Evolutionary conservation across 35 echinoderm and acorn worm genomes (phyloP).

Genomic region (Acanthaster planci): DNA sequence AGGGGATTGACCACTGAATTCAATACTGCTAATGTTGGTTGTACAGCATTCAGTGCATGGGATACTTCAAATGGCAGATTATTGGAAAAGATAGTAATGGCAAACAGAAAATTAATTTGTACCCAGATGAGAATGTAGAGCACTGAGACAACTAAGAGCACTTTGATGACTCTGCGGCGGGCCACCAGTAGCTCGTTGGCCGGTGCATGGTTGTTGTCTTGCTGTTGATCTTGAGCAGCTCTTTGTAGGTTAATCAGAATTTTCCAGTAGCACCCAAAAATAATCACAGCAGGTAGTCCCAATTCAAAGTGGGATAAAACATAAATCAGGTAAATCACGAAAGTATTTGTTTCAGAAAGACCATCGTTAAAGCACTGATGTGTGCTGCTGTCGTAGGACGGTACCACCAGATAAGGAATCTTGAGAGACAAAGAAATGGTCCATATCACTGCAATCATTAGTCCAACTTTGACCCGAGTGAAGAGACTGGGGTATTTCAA

Average conservation of each 20-base stretch:
- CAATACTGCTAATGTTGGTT: not conserved
- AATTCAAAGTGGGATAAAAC: not conserved
- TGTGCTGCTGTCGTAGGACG: not conserved
- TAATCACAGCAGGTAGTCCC: not conserved
- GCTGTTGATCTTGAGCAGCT: not conserved
- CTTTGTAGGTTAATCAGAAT: not conserved
- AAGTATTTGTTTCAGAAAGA: not conserved
- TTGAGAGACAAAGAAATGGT: not conserved
- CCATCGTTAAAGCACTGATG: not conserved
- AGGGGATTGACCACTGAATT: not conserved
- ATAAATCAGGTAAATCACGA: no score
- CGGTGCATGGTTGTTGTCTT: not conserved
- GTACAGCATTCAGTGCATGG: not conserved
- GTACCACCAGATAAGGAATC: not conserved
- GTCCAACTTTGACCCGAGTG: not conserved
- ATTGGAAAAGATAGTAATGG: not conserved
- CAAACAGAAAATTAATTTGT: not conserved
- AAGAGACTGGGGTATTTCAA: not conserved
- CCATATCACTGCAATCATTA: not conserved
- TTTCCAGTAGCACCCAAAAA: not conserved
- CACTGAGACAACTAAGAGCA: not conserved
- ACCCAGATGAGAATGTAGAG: not conserved
- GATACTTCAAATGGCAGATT: not conserved
- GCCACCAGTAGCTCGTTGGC: constrained; percentile 5
- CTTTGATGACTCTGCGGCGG: not conserved